Base-by-base conservation (phyloP, 2,113 vertebrate genomes). In the Oceanodroma tethys region DNA sequence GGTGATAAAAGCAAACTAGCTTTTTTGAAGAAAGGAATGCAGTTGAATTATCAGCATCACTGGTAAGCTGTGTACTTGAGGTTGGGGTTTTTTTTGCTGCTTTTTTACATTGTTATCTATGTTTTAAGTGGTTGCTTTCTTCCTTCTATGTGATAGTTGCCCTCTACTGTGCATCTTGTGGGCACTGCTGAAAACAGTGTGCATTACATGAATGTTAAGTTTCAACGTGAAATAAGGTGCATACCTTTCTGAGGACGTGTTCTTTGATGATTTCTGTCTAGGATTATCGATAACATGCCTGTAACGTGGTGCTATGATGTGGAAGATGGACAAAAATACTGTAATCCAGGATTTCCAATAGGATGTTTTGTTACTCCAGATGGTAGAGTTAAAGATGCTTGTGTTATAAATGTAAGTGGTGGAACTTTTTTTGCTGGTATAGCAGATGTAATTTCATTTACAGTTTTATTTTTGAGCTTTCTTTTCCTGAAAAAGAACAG, bases 251-350 rank as follows among this genome's bases (percentile, higher is more conserved):
- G 59, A 96, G 66, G 81, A 90, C 4, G 0, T 96, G 52, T 86
- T 96, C 32, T 95, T 95, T 95, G 94, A 17, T 88, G 42, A 66
- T 94, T 96, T 97, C 58, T 92, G 34, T 78, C 81, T 95, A 99
- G 99, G 99, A 99, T 99, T 92, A 98, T 99, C 68, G 99, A 99
- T 98, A 99, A 99, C 97, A 99, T 99, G 99, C 99, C 98, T 10
- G 98, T 99, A 82, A 99, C 98, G 0, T 99, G 99, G 99, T 99
- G 99, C 97, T 99, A 98, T 85, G 97, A 98, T 83, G 98, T 98
- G n/a, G 98, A 99, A 97, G 98, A 98, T 71, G 91, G 96, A 82
- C 98, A 99, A 93, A 99, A 99, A 79, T 99, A 98, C 97, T 99
- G 99, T 95, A 99, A 98, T 94, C 99, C 99, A 30, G 99, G 99